Percentiles rank a stretch among this genome's conserved stretches.
phyloP scores from a whole-genome alignment of 1,140 invertebrate genomes.

The Berghia stephanieae region DNA sequence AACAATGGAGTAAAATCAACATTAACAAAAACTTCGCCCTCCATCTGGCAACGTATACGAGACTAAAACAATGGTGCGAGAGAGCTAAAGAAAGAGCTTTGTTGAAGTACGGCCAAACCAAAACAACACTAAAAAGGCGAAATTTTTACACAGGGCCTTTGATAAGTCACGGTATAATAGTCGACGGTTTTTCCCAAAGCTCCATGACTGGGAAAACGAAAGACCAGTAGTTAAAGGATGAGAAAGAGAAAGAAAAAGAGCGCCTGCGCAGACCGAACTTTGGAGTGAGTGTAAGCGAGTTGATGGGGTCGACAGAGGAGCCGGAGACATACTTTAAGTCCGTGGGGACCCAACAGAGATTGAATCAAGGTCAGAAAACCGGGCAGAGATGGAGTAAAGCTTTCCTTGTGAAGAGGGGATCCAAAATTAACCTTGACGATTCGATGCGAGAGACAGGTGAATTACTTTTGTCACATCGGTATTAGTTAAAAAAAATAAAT shows the following conservation, averaged over 20 bases:
- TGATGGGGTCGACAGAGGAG: conserved; percentile 26
- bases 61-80: conserved; percentile 61
- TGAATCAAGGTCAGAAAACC: conserved; percentile 43
- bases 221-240: conserved; percentile 34
- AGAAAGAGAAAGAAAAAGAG: conserved; percentile 41
- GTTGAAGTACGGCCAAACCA: conserved; percentile 51
- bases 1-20: conserved; percentile 63
- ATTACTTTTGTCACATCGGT: no score
- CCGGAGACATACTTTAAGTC: conserved; percentile 55
- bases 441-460: no score
- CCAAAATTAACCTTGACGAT: no score
- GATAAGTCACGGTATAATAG: conserved; percentile 56
- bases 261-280: conserved; percentile 27
- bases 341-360: conserved; percentile 39
- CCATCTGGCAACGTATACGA: conserved; percentile 54
- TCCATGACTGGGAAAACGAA: conserved; percentile 59
- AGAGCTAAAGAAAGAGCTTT: conserved; percentile 56
- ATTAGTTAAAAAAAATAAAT: no score
- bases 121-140: conserved; percentile 56
- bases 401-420: neutral
- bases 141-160: conserved; percentile 50
- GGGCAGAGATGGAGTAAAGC: conserved; percentile 50
- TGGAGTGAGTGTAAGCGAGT: neutral
- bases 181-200: conserved; percentile 58
- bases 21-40: conserved; percentile 53